Percentiles rank a stretch among this genome's conserved stretches.
These are phyloP conservation scores for Brachymystax lenok DNA, from an alignment of 2,797 vertebrate genomes.

Conservation along the genomic window DNA sequence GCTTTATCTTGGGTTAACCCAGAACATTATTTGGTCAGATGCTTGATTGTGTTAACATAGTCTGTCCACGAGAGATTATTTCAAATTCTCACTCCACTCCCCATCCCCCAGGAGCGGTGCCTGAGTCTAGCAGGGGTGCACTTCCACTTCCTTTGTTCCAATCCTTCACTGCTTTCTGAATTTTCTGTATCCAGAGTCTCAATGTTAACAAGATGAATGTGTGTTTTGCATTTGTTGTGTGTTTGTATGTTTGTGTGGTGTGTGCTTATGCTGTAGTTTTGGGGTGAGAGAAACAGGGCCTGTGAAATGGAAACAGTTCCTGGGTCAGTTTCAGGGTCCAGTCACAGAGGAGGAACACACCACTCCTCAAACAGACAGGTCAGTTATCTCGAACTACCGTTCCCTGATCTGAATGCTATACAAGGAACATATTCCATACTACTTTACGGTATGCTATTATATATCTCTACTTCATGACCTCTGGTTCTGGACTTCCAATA, in stretches of 20 bases:
- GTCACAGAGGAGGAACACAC: constrained; percentile 14
- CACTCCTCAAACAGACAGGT: constrained; percentile 38
- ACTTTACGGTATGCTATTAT: no score
- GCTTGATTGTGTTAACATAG: no score
- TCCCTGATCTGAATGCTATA: no score
- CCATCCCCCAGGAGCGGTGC: neutral
- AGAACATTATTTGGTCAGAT: neutral
- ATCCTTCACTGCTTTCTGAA: neutral
- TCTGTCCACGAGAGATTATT: no score
- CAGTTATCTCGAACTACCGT: neutral
- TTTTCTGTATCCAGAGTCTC: neutral
- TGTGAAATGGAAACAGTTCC: constrained; percentile 72
- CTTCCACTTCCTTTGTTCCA: neutral
- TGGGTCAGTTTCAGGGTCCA: constrained; percentile 55
- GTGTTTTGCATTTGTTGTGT: neutral
- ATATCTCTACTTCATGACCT: no score
- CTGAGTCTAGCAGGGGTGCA: neutral
- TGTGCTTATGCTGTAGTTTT: constrained; percentile 54
- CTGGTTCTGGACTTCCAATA: no score
- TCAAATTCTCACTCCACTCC: neutral
- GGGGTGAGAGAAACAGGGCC: constrained; percentile 59
- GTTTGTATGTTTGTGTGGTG: constrained; percentile 5
- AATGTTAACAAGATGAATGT: neutral
- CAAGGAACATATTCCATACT: no score
- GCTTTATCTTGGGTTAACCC: neutral